A percentile compares a stretch with the other conserved stretches of the same genome.
Evolutionary conservation across 53 echinoderm and acorn worm genomes (phyloP).

Genomic region (Echinarachnius parma): DNA sequence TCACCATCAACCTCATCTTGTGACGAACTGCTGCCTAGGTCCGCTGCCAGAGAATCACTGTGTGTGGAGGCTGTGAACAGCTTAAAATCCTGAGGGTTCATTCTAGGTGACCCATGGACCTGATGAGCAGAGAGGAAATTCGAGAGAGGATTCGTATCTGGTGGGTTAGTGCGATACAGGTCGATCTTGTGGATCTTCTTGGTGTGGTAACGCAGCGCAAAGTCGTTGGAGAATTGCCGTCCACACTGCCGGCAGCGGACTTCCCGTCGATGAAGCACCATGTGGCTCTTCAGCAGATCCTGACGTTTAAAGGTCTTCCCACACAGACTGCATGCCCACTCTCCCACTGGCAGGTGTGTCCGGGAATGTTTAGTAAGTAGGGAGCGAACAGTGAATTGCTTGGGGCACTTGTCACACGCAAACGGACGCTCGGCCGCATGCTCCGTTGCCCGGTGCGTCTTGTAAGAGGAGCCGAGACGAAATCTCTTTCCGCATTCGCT

Average conservation of each 20-base stretch:
- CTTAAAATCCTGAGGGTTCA: no score
- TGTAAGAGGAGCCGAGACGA: neutral
- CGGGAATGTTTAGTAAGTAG: neutral
- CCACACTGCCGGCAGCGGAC: neutral
- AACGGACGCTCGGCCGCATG: slow-evolving; percentile 2
- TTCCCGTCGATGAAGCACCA: slow-evolving; percentile 15
- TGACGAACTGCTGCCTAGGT: neutral
- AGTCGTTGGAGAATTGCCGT: slow-evolving; percentile 2
- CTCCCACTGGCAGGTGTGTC: neutral
- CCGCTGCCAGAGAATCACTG: neutral
- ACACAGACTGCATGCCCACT: neutral
- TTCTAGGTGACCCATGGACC: no score
- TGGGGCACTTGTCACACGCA: neutral
- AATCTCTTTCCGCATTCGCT: slow-evolving; percentile 19
- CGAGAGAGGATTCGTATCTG: neutral
- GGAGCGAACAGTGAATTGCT: neutral
- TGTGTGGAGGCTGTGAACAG: no score
- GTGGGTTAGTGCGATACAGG: slow-evolving; percentile 5
- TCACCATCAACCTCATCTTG: neutral
- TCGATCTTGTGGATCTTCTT: slow-evolving; percentile 31
- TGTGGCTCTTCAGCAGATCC: slow-evolving; percentile 23
- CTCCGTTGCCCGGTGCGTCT: neutral
- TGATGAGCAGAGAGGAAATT: no score
- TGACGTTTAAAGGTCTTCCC: slow-evolving; percentile 14
- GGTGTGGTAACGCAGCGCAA: slow-evolving; percentile 17